Evolutionary conservation across 2,888 invertebrate species (phyloP).

Genomic region (Tiphia femorata): DNA sequence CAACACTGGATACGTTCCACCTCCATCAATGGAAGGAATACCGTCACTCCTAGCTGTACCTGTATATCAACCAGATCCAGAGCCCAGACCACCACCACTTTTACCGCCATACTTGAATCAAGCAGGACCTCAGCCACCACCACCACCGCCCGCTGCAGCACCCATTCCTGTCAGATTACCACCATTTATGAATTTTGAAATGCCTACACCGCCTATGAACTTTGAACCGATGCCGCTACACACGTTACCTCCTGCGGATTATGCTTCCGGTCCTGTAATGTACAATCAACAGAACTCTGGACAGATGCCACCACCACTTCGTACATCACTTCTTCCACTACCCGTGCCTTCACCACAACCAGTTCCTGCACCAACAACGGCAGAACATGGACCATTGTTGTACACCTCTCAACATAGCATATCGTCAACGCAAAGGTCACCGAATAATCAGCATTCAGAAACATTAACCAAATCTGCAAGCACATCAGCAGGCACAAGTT

Average conservation of each 20-base stretch:
- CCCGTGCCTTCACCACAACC: slow-evolving; percentile 45
- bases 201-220: slow-evolving; percentile 46
- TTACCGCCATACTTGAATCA: slow-evolving; percentile 35
- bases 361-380: slow-evolving; percentile 34
- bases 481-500: background rate
- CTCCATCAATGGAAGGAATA: slow-evolving; percentile 43
- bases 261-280: slow-evolving; percentile 50
- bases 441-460: slow-evolving; percentile 25
- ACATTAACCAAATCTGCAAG: slow-evolving; percentile 18
- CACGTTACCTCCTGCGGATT: slow-evolving; percentile 44
- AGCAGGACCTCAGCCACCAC: slow-evolving; percentile 31
- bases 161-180: slow-evolving; percentile 25
- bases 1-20: slow-evolving; percentile 25
- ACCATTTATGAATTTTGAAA: slow-evolving; percentile 53
- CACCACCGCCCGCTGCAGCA: slow-evolving; percentile 22
- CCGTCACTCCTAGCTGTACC: slow-evolving; percentile 31
- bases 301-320: slow-evolving; percentile 24
- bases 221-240: slow-evolving; percentile 48
- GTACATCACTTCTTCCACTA: slow-evolving; percentile 29
- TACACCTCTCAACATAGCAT: slow-evolving; percentile 24
- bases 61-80: slow-evolving; percentile 27
- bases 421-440: slow-evolving; percentile 19
- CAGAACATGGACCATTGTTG: slow-evolving; percentile 33
- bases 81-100: slow-evolving; percentile 23
- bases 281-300: slow-evolving; percentile 52